Conservation (phyloP, 2,113 vertebrate species). For the Oriolus oriolus region DNA sequence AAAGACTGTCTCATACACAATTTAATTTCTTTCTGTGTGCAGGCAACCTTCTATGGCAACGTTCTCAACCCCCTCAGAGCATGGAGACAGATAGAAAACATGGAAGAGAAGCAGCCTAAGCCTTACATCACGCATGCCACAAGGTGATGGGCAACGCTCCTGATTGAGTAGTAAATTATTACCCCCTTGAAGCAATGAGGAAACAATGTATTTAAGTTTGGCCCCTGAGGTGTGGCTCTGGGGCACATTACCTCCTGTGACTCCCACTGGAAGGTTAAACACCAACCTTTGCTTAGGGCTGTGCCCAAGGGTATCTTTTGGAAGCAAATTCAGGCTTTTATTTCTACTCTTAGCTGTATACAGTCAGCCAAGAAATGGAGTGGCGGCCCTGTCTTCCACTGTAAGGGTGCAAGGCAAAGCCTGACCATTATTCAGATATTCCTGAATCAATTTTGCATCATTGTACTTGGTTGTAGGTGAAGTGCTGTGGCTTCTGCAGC, state of each 20-base stretch:
- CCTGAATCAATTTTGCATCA: background rate
- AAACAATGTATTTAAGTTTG: background rate
- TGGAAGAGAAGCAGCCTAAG: background rate
- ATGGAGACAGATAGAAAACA: background rate
- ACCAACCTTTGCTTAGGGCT: slow-evolving; percentile 44
- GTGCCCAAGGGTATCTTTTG: background rate
- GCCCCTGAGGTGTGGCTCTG: slow-evolving; percentile 13
- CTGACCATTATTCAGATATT: background rate
- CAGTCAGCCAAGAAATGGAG: background rate
- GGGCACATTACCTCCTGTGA: background rate
- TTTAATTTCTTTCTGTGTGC: background rate
- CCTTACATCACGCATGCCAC: background rate
- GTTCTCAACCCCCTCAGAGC: background rate
- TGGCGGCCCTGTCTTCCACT: fast-evolving
- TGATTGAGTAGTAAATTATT: slow-evolving; percentile 36
- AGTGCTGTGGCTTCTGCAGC: background rate
- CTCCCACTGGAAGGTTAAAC: background rate
- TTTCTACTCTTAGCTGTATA: background rate
- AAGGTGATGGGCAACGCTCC: background rate
- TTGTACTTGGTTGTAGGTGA: background rate
- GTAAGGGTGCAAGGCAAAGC: background rate
- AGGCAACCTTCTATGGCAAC: background rate
- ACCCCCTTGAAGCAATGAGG: slow-evolving; percentile 40
- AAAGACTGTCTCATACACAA: background rate
- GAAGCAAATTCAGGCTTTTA: background rate